These are phyloP conservation scores for Ranitomeya imitator DNA, from an alignment of 2,113 vertebrate genomes.

Conservation along the genomic window DNA sequence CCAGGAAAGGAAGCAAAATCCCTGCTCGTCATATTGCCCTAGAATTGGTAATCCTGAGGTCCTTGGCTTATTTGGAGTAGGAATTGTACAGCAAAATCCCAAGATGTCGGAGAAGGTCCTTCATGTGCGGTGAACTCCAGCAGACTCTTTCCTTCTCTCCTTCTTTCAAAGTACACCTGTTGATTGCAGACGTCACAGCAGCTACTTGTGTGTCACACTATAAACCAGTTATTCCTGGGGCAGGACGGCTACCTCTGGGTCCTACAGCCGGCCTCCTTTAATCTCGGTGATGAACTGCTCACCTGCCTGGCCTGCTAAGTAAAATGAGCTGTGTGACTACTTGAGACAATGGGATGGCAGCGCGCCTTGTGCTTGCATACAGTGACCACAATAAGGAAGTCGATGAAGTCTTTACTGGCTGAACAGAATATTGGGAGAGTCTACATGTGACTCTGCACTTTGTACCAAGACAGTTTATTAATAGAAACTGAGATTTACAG, in stretches of 20 bases:
- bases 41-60: not conserved
- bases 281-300: slow-evolving; percentile 23
- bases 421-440: not conserved
- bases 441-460: not conserved
- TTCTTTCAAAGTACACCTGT: slow-evolving; percentile 61
- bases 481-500: not conserved
- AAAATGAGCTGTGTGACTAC: too few species aligned
- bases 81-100: not conserved
- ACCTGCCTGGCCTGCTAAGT: slow-evolving; percentile 30
- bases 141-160: slow-evolving; percentile 58
- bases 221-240: slow-evolving; percentile 59
- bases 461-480: not conserved
- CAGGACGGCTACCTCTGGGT: slow-evolving; percentile 59
- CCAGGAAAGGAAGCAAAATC: not conserved
- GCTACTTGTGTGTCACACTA: slow-evolving; percentile 65
- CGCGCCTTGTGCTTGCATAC: slow-evolving; percentile 2
- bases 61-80: not conserved
- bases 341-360: slow-evolving; percentile 1
- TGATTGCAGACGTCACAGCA: slow-evolving; percentile 61
- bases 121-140: slow-evolving; percentile 1
- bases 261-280: slow-evolving; percentile 62
- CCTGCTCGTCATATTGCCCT: slow-evolving; percentile 6
- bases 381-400: not conserved
- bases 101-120: slow-evolving; percentile 3
- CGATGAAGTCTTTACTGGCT: not conserved